phyloP scores from a whole-genome alignment of 2,888 invertebrate species.

The Drosophila multiciliata region DNA sequence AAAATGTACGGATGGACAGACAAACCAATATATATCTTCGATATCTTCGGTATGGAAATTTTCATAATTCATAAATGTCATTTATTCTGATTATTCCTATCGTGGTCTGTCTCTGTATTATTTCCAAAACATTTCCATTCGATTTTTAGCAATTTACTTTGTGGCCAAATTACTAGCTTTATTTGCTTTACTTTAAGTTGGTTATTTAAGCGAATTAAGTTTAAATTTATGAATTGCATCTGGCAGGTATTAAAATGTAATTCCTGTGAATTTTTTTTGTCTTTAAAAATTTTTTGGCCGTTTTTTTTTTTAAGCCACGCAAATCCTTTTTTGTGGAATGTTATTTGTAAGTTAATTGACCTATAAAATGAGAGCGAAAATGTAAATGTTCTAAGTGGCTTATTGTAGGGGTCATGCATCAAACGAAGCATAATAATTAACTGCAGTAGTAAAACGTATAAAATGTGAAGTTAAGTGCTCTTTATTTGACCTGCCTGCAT shows the following conservation, averaged over 20 bases:
- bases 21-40: too few species aligned
- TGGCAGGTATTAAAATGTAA: background rate
- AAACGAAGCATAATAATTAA: background rate
- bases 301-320: background rate
- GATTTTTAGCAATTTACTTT: slow-evolving; percentile 7
- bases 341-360: background rate
- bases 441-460: background rate
- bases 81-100: background rate
- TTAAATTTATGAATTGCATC: slow-evolving; percentile 20
- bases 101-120: background rate
- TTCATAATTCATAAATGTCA: too few species aligned
- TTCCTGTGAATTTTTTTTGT: background rate
- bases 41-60: too few species aligned
- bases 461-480: background rate
- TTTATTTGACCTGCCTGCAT: background rate
- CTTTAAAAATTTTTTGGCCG: background rate
- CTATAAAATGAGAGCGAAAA: background rate
- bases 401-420: background rate
- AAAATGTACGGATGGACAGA: too few species aligned
- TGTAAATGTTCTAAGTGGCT: background rate
- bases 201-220: slow-evolving; percentile 30
- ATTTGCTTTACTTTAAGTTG: slow-evolving; percentile 23
- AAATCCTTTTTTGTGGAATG: background rate
- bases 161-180: slow-evolving; percentile 45
- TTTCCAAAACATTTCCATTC: slow-evolving; percentile 14